Percentiles rank a stretch among this genome's conserved stretches.
Evolutionary conservation across 2,888 invertebrate species (phyloP).

Genomic region (Shargacucullia verbasci): DNA sequence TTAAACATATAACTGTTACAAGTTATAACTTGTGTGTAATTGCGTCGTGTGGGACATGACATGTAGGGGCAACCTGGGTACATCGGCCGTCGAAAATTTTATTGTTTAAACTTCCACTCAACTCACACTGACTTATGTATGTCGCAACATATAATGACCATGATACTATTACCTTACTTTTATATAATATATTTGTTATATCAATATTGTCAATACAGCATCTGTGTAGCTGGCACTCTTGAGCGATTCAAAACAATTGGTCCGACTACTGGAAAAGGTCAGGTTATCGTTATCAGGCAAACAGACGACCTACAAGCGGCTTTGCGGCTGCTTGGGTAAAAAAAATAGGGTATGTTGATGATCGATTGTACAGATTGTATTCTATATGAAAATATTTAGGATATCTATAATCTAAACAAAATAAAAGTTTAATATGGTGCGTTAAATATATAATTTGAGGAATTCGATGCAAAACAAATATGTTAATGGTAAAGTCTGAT

Average conservation of each 20-base stretch:
- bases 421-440: no score
- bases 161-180: conserved; percentile 7
- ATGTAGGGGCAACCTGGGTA: no score
- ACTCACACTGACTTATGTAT: conserved; percentile 15
- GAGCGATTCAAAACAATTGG: conserved; percentile 29
- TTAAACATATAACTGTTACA: no score
- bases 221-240: conserved; percentile 18
- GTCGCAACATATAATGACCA: conserved; percentile 9
- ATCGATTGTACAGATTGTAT: conserved; percentile 37
- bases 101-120: conserved; percentile 19
- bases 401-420: no score
- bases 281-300: conserved; percentile 54
- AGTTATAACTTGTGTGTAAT: no score
- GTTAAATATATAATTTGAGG: no score
- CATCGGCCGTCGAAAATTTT: conserved; percentile 3
- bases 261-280: conserved; percentile 42
- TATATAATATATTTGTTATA: conserved; percentile 28
- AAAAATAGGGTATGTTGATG: conserved; percentile 48
- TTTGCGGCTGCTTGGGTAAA: conserved; percentile 32
- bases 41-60: no score
- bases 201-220: no score
- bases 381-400: no score
- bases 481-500: conserved; percentile 21
- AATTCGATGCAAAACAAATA: conserved; percentile 1
- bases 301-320: conserved; percentile 30